These are phyloP conservation scores for Leuctra nigra DNA, from an alignment of 2,888 invertebrate species.

Conservation along the genomic window DNA sequence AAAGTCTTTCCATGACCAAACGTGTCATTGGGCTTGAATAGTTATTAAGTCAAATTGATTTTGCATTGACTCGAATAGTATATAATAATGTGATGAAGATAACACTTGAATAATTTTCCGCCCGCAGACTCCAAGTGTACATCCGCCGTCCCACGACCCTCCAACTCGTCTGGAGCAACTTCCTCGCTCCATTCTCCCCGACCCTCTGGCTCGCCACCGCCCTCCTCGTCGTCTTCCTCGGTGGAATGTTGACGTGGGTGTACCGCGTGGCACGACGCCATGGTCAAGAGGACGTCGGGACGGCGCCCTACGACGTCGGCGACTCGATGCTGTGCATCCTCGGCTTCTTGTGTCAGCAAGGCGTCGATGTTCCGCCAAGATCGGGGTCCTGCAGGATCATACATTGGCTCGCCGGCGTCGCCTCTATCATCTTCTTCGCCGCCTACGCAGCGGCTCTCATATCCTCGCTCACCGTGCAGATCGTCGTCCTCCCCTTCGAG, in stretches of 20 bases:
- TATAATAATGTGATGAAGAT: too few relatives aligned
- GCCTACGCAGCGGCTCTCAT: conserved; percentile 10
- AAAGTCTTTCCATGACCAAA: too few relatives aligned
- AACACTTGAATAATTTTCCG: too few relatives aligned
- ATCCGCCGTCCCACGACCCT: neutral
- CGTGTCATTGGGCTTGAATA: too few relatives aligned
- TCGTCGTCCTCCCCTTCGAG: conserved; percentile 2
- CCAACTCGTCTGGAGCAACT: conserved; percentile 10
- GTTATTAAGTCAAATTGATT: too few relatives aligned
- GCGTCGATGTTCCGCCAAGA: neutral
- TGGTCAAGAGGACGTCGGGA: neutral
- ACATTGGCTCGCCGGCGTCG: neutral
- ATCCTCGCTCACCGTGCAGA: conserved; percentile 6
- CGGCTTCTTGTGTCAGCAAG: conserved; percentile 5
- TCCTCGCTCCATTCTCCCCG: conserved; percentile 16
- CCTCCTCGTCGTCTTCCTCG: neutral
- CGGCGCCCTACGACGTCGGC: neutral
- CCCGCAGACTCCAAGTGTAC: neutral
- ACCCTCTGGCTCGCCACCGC: conserved; percentile 14
- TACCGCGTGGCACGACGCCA: neutral
- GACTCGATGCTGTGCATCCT: conserved; percentile 8
- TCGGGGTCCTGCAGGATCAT: neutral
- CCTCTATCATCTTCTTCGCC: conserved; percentile 1
- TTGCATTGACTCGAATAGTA: too few relatives aligned
- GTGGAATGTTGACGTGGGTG: neutral